Evolutionary conservation across 2,113 vertebrate genomes (phyloP).

Genomic region (Arothron firmamentum): DNA sequence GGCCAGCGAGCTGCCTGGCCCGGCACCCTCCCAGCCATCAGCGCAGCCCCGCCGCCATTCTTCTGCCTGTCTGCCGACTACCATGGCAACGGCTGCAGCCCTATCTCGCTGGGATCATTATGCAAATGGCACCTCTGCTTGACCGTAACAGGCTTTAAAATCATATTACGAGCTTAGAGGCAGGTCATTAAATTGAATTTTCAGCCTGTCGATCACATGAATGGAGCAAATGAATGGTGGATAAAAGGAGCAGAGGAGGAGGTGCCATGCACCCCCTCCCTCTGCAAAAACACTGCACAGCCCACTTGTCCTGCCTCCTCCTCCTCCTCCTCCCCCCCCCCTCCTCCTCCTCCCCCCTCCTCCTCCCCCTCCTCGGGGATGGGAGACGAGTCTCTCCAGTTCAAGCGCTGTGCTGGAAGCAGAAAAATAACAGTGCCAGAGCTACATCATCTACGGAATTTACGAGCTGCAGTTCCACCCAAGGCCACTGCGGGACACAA

Average conservation of each 20-base stretch:
- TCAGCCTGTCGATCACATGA: constrained; percentile 76
- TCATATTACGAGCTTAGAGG: constrained; percentile 77
- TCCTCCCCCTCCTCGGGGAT: constrained; percentile 36
- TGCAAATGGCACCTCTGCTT: constrained; percentile 82
- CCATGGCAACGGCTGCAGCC: constrained; percentile 82
- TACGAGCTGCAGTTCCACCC: constrained; percentile 74
- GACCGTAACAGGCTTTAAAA: constrained; percentile 84
- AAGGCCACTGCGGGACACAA: constrained; percentile 74
- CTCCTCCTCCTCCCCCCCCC: constrained; percentile 31
- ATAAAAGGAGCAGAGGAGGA: constrained; percentile 51
- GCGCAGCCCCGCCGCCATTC: constrained; percentile 72
- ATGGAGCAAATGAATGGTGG: constrained; percentile 69
- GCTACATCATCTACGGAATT: constrained; percentile 77
- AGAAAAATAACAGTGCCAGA: constrained; percentile 69
- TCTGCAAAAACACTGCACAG: constrained; percentile 55
- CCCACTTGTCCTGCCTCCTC: constrained; percentile 39
- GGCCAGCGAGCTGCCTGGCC: constrained; percentile 35
- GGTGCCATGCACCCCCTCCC: constrained; percentile 16
- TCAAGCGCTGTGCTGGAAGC: constrained; percentile 53
- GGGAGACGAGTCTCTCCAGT: constrained; percentile 62
- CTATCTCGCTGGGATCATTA: constrained; percentile 83
- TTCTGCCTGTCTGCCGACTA: constrained; percentile 72
- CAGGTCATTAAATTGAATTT: constrained; percentile 83
- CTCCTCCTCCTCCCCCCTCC: constrained; percentile 44
- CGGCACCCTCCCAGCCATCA: constrained; percentile 52